phyloP scores from a whole-genome alignment of 2,113 vertebrate genomes.

The Triplophysa rosa region DNA sequence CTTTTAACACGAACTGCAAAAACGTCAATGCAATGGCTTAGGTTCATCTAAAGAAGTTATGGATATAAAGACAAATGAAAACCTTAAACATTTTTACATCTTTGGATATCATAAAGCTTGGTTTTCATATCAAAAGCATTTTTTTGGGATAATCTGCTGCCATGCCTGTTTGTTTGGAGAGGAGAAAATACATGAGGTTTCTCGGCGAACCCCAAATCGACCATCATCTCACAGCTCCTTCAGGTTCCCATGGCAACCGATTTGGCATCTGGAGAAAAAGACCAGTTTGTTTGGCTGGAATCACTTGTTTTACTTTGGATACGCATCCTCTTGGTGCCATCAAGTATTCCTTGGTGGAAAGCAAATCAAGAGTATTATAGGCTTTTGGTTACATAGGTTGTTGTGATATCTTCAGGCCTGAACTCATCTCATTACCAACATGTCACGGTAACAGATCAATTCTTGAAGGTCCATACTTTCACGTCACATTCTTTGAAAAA shows the following conservation, averaged over 20 bases:
- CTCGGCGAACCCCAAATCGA: slow-evolving; percentile 37
- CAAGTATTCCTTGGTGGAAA: slow-evolving; percentile 34
- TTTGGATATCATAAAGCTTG: slow-evolving; percentile 75
- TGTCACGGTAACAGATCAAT: slow-evolving; percentile 21
- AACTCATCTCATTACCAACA: slow-evolving; percentile 26
- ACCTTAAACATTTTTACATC: slow-evolving; percentile 69
- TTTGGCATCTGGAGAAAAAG: slow-evolving; percentile 63
- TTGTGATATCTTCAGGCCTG: slow-evolving; percentile 34
- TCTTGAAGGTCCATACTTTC: slow-evolving; percentile 53
- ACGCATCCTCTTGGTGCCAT: slow-evolving; percentile 33
- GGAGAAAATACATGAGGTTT: background rate
- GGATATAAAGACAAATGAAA: slow-evolving; percentile 63
- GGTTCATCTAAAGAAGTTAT: slow-evolving; percentile 47
- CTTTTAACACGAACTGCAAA: slow-evolving; percentile 60
- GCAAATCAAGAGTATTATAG: slow-evolving; percentile 21
- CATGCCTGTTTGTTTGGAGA: slow-evolving; percentile 50
- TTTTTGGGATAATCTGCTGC: slow-evolving; percentile 62
- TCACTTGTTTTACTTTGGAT: slow-evolving; percentile 48
- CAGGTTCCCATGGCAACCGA: slow-evolving; percentile 52
- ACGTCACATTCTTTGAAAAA: slow-evolving; percentile 35
- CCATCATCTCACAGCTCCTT: slow-evolving; percentile 49
- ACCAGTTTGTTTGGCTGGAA: slow-evolving; percentile 45
- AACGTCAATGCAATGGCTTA: slow-evolving; percentile 44
- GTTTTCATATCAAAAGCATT: slow-evolving; percentile 64
- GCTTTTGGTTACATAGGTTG: slow-evolving; percentile 36